Evolutionary conservation across 2,888 invertebrate species (phyloP).

Genomic region (Drosophila anomalata): DNA sequence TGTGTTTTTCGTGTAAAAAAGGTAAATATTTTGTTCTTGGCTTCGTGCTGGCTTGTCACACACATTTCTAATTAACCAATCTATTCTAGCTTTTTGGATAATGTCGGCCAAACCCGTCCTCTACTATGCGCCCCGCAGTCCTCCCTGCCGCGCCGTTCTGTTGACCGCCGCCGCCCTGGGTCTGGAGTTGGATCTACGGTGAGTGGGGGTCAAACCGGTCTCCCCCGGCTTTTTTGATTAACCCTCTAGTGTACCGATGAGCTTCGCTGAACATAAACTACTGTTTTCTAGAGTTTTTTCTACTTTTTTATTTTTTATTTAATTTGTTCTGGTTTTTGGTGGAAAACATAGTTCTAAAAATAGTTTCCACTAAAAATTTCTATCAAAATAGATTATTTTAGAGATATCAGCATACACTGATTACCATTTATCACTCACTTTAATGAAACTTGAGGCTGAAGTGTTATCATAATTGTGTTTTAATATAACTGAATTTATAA

Average conservation of each 20-base stretch:
- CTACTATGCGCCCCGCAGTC: constrained; percentile 87
- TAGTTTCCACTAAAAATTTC: background rate
- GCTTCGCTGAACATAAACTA: background rate
- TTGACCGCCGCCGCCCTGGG: constrained; percentile 88
- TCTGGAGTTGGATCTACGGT: constrained; percentile 86
- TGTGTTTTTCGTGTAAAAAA: constrained; percentile 3
- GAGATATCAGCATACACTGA: background rate
- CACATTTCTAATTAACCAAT: constrained; percentile 28
- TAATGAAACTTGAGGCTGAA: too few relatives aligned
- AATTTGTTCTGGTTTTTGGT: background rate
- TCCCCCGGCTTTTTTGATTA: constrained; percentile 10
- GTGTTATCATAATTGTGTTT: background rate
- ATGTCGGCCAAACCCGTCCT: constrained; percentile 83
- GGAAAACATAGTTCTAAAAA: background rate
- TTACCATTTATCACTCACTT: background rate
- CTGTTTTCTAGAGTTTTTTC: background rate
- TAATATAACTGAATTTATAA: background rate
- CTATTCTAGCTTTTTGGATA: constrained; percentile 11
- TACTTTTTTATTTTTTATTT: too few relatives aligned
- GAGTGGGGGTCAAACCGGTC: constrained; percentile 51
- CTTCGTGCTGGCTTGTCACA: constrained; percentile 4
- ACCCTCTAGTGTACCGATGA: background rate
- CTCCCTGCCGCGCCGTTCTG: constrained; percentile 87
- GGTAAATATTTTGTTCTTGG: background rate
- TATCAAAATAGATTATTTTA: background rate